A percentile compares a stretch with the other conserved stretches of the same genome.
These are phyloP conservation scores for Thaleichthys pacificus DNA, from an alignment of 2,797 vertebrate species.

Conservation along the genomic window DNA sequence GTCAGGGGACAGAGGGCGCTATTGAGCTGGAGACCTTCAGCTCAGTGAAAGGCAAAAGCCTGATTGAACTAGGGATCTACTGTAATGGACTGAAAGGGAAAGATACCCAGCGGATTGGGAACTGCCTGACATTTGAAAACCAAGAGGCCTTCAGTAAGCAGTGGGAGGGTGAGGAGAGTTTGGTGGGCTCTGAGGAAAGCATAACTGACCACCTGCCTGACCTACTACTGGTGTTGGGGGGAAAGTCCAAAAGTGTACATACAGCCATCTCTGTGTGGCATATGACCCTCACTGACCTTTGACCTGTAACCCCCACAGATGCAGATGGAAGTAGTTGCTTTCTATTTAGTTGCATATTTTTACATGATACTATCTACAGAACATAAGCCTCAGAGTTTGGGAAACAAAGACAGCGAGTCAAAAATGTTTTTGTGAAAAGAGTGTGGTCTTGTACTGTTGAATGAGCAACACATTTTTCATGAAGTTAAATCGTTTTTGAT, in stretches of 20 bases:
- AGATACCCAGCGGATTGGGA: slow-evolving; percentile 10
- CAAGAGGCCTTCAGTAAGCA: slow-evolving; percentile 52
- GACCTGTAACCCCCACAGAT: background rate
- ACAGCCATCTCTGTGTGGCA: slow-evolving; percentile 77
- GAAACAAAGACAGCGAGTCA: background rate
- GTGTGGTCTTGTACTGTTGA: no score
- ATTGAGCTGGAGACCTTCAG: slow-evolving; percentile 83
- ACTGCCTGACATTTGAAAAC: slow-evolving; percentile 70
- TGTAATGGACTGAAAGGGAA: slow-evolving; percentile 7
- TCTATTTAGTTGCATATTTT: background rate
- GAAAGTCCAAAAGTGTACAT: slow-evolving; percentile 69
- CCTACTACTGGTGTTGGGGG: slow-evolving; percentile 81
- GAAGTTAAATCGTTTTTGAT: no score
- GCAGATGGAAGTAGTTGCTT: background rate
- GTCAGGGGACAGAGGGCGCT: slow-evolving; percentile 45
- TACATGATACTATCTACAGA: no score
- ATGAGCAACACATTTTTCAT: no score
- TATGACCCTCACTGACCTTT: slow-evolving; percentile 70
- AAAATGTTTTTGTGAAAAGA: no score
- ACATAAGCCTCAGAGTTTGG: background rate
- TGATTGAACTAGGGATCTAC: background rate
- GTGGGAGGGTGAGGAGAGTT: slow-evolving; percentile 36
- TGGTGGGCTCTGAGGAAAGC: slow-evolving; percentile 21
- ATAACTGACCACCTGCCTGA: slow-evolving; percentile 61
- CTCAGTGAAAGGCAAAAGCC: slow-evolving; percentile 18